A percentile compares a stretch with the other conserved stretches of the same genome.
Evolutionary conservation across 1,140 invertebrate genomes (phyloP).

Genomic region (Hestina assimilis): DNA sequence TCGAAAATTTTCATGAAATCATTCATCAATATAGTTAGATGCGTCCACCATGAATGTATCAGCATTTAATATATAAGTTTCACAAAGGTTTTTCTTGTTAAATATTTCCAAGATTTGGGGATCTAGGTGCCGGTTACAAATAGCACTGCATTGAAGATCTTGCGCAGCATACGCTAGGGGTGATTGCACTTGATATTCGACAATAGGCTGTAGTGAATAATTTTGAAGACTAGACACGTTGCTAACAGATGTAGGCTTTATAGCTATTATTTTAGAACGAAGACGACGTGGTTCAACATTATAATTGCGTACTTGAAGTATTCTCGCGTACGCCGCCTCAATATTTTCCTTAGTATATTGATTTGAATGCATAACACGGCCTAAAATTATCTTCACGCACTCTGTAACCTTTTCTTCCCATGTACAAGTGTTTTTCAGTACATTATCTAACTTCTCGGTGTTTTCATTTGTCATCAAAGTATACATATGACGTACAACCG

Average conservation of each 20-base stretch:
- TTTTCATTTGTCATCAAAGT: constrained; percentile 31
- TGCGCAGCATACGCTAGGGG: constrained; percentile 33
- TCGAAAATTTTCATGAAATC: no score
- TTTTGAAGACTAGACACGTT: constrained; percentile 15
- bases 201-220: constrained; percentile 29
- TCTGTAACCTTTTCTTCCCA: constrained; percentile 44
- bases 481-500: constrained; percentile 40
- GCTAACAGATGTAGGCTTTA: constrained; percentile 13
- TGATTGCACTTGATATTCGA: constrained; percentile 37
- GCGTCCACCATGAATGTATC: constrained; percentile 34
- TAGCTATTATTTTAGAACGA: constrained; percentile 37
- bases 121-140: constrained; percentile 48
- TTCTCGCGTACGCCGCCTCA: constrained; percentile 35
- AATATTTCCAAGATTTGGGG: constrained; percentile 36
- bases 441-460: constrained; percentile 12
- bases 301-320: constrained; percentile 31
- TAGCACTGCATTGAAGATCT: constrained; percentile 44
- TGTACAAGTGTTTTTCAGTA: constrained; percentile 4
- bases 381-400: constrained; percentile 35
- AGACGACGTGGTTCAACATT: constrained; percentile 21
- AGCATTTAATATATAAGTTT: constrained; percentile 43
- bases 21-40: no score
- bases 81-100: constrained; percentile 47
- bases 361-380: constrained; percentile 42
- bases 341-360: constrained; percentile 48